Evolutionary conservation across 2,113 vertebrate genomes (phyloP), one percentile per base, ranked within the genome.

Genomic region (Gavialis gangeticus): DNA sequence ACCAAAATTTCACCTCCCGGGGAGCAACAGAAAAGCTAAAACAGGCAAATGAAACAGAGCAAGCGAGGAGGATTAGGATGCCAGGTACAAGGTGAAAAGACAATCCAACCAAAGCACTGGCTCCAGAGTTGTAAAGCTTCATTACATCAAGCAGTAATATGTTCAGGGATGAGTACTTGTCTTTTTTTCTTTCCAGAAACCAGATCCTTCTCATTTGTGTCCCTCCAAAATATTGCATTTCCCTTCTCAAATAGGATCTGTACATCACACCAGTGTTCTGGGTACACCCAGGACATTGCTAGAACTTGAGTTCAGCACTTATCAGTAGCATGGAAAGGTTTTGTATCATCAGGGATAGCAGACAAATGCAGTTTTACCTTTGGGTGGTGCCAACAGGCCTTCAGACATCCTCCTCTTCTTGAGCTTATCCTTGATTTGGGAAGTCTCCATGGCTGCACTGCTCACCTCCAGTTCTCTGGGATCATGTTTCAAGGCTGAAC

Each of bases 351-450:
- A 60, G 19, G 4, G 21, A 79, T 25, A 81, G 24, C 0, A 0
- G 19, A 1, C n/a, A 77, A 58, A 60, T 11, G 85, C 14, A 0
- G 2, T 87, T 95, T 90, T 87, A 97, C 97, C 97, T 90, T 5
- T 82, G 4, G 75, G 84, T 16, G 94, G 92, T 1, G 69, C 58
- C 27, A 60, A 62, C 27, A 94, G 34, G 27, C 93, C 90, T 46
- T 97, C 96, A 0, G 97, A 97, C 46, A 97, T 94, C 54, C 81
- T 97, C 67, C 97, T 94, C 15, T 59, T 97, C 88, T 97, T 97
- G 75, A 97, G 94, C 34, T 97, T 98, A 75, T 97, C 95, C 79
- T 98, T 96, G 79, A 97, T 97, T 77, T 76, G 89, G 25, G 69
- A 75, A 11, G 96, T 97, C 59, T 97, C 97, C 55, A 66, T n/a